Evolutionary conservation across 1,140 invertebrate species (phyloP).

Genomic region (Harpegnathos saltator): DNA sequence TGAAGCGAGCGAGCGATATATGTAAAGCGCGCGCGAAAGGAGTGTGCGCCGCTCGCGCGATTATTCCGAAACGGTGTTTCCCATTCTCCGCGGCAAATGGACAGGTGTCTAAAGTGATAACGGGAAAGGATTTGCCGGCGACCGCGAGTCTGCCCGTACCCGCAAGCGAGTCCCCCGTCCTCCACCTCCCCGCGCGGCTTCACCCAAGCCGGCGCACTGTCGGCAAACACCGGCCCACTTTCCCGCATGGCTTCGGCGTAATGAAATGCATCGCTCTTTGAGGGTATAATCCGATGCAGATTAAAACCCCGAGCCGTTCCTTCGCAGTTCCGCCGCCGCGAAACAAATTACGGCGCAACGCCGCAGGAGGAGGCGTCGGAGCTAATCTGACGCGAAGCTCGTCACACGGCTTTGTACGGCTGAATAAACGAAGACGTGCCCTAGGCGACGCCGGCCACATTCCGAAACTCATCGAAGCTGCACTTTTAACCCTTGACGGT

Average conservation of each 20-base stretch:
- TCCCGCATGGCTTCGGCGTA: constrained; percentile 71
- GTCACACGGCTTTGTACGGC: constrained; percentile 63
- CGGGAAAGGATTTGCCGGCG: constrained; percentile 57
- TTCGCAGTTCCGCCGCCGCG: constrained; percentile 39
- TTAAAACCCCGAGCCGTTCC: constrained; percentile 69
- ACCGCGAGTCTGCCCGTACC: constrained; percentile 14
- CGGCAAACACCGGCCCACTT: constrained; percentile 64
- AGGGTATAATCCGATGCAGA: constrained; percentile 78
- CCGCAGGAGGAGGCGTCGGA: constrained; percentile 45
- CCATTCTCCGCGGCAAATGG: constrained; percentile 63
- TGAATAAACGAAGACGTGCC: constrained; percentile 50
- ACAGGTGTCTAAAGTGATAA: constrained; percentile 70
- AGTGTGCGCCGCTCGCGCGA: not conserved
- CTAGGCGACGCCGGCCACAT: constrained; percentile 39
- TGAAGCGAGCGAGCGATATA: no score
- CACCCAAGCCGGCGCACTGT: not conserved
- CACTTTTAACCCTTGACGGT: constrained; percentile 41
- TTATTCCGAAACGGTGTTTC: constrained; percentile 24
- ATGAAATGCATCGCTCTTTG: constrained; percentile 78
- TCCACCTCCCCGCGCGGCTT: constrained; percentile 33
- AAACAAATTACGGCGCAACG: constrained; percentile 68
- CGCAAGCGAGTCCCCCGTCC: not conserved
- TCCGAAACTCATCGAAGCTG: constrained; percentile 36
- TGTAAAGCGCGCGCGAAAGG: not conserved
- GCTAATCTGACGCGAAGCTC: constrained; percentile 67